Evolutionary conservation across 2,113 vertebrate genomes (phyloP).

Genomic region (Microcebus tavaratra): DNA sequence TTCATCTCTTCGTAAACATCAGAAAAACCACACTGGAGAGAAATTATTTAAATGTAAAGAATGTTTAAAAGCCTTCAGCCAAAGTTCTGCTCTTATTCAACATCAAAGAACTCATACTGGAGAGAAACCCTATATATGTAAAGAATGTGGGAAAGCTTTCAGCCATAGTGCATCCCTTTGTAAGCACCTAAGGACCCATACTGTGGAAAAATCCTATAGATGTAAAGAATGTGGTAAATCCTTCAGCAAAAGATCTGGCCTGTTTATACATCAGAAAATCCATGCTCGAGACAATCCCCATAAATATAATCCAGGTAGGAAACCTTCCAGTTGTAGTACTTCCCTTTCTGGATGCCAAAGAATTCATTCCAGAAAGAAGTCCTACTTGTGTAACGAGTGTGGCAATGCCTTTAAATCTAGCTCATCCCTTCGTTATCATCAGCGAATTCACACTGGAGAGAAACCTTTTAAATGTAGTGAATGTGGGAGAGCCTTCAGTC

Average conservation of each 20-base stretch:
- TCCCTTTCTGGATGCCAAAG: constrained; percentile 73
- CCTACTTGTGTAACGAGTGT: constrained; percentile 78
- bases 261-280: constrained; percentile 76
- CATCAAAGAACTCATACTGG: constrained; percentile 71
- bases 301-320: constrained; percentile 78
- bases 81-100: constrained; percentile 71
- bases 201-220: constrained; percentile 68
- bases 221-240: constrained; percentile 76
- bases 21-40: constrained; percentile 73
- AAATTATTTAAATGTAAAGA: constrained; percentile 68
- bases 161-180: constrained; percentile 66
- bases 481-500: constrained; percentile 71
- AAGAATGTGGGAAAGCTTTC: constrained; percentile 72
- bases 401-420: constrained; percentile 77
- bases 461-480: constrained; percentile 67
- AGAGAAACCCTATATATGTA: constrained; percentile 70
- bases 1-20: constrained; percentile 72
- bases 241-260: constrained; percentile 66
- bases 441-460: constrained; percentile 69
- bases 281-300: constrained; percentile 67
- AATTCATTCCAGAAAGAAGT: constrained; percentile 74
- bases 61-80: constrained; percentile 60
- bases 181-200: background rate
- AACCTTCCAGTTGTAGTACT: constrained; percentile 70
- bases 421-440: constrained; percentile 74